These are phyloP conservation scores for Meriones psammophilus DNA, from an alignment of 2,797 vertebrate genomes.

Conservation along the genomic window DNA sequence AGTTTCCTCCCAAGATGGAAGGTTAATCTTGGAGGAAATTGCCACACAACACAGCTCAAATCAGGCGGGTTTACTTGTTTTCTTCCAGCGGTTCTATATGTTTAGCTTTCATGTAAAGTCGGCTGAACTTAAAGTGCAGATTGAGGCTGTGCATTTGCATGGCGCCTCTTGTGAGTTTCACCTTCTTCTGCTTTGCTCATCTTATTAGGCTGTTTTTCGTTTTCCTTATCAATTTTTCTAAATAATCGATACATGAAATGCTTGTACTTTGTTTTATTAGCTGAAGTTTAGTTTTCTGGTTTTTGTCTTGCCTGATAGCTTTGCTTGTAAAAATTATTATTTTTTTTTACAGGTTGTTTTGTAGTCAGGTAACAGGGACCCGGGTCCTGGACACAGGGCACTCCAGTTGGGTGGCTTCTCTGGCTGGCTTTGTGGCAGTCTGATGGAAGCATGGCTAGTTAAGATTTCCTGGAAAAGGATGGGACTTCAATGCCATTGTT, in stretches of 20 bases:
- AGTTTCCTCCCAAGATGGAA: not conserved
- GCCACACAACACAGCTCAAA: not conserved
- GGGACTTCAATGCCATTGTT: not conserved
- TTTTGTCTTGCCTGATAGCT: slow-evolving; percentile 48
- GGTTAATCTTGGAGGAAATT: not conserved
- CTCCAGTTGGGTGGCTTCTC: not conserved
- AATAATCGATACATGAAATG: not conserved
- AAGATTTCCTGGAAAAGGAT: not conserved
- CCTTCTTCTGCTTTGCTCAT: slow-evolving; percentile 34
- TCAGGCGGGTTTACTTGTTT: not conserved
- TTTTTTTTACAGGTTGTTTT: not conserved
- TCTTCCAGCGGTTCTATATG: not conserved
- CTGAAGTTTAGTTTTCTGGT: slow-evolving; percentile 31
- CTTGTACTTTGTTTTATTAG: slow-evolving; percentile 1
- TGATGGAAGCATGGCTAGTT: not conserved
- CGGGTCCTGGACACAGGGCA: not conserved
- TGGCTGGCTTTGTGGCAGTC: not conserved
- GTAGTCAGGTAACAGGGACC: not conserved
- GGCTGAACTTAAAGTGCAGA: not conserved
- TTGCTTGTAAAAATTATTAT: slow-evolving; percentile 32
- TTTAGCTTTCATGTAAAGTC: not conserved
- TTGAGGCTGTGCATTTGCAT: not conserved
- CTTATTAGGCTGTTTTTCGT: not conserved
- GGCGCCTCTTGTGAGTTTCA: slow-evolving; percentile 5
- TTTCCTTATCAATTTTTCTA: slow-evolving; percentile 44